These are phyloP conservation scores for Schizopygopsis malacanthus DNA, from an alignment of 2,797 vertebrate genomes.

Conservation along the genomic window DNA sequence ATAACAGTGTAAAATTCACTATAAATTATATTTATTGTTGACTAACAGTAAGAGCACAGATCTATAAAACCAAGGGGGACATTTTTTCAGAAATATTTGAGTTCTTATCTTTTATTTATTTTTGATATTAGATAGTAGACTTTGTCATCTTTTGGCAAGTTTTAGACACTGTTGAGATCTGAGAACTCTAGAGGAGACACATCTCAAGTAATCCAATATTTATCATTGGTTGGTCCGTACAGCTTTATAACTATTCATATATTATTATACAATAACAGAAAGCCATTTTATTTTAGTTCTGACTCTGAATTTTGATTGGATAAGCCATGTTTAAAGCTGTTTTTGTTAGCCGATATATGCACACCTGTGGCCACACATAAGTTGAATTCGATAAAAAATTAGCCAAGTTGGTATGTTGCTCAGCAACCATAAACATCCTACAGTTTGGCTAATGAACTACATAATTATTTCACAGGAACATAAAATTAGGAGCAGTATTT, in stretches of 20 bases:
- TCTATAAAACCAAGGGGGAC: not conserved
- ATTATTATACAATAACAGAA: not conserved
- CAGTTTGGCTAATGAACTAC: not conserved
- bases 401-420: not conserved
- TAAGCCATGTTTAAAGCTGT: not conserved
- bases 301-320: not conserved
- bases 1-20: not conserved
- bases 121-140: not conserved
- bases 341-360: not conserved
- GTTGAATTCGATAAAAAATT: not conserved
- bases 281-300: not conserved
- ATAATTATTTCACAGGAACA: not conserved
- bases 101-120: not conserved
- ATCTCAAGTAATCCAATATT: not conserved
- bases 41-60: not conserved
- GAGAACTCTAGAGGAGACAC: not conserved
- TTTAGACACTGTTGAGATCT: not conserved
- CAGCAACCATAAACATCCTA: slow-evolving; percentile 24
- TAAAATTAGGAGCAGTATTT: not conserved
- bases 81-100: not conserved
- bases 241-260: not conserved
- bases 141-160: not conserved
- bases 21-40: not conserved
- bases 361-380: not conserved
- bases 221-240: not conserved